phyloP scores from a whole-genome alignment of 2,113 vertebrate genomes.

The Cyphomyrus discorhynchus region DNA sequence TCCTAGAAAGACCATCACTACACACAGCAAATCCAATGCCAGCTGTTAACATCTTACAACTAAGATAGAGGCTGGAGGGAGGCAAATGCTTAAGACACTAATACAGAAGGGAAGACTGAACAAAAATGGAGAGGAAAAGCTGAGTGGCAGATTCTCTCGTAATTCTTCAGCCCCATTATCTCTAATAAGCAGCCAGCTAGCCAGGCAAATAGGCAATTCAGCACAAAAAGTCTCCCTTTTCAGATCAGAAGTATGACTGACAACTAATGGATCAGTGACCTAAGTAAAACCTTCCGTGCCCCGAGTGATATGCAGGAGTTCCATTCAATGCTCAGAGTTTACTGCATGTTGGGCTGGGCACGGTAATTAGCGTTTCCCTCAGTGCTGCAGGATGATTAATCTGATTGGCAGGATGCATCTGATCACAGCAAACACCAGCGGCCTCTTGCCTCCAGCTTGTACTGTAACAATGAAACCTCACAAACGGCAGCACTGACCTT shows the following conservation, averaged over 20 bases:
- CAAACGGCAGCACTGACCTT: slow-evolving; percentile 40
- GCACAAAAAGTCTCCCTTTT: background rate
- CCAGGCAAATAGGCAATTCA: background rate
- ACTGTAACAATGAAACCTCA: background rate
- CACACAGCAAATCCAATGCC: background rate
- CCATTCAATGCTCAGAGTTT: background rate
- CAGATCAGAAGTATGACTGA: background rate
- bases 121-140: background rate
- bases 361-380: background rate
- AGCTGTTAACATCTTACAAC: background rate
- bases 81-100: background rate
- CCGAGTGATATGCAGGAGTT: background rate
- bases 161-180: background rate
- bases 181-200: background rate
- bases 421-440: background rate
- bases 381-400: background rate
- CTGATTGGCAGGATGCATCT: background rate
- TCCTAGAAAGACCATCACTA: background rate
- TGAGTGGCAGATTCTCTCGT: background rate
- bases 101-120: background rate
- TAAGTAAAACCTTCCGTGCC: background rate
- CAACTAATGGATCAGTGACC: background rate
- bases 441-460: background rate
- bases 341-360: background rate
- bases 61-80: background rate